phyloP scores from a whole-genome alignment of 2,113 vertebrate species.

The Notechis scutatus region DNA sequence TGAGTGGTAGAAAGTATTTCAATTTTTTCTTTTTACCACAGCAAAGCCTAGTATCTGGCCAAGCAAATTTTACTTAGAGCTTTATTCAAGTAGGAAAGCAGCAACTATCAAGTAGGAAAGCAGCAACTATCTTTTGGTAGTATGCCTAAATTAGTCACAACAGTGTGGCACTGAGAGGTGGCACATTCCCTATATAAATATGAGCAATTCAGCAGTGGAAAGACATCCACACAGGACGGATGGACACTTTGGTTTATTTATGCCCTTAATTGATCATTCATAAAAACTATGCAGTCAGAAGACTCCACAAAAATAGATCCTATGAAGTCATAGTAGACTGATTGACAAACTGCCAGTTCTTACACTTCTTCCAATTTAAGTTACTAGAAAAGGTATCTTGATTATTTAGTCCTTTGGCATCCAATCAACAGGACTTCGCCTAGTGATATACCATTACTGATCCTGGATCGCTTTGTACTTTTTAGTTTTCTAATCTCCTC shows the following conservation, averaged over 20 bases:
- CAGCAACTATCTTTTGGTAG: conserved; percentile 58
- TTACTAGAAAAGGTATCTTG: background rate
- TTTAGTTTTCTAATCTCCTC: background rate
- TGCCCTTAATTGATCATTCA: background rate
- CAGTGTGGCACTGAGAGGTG: background rate
- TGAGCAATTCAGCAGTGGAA: background rate
- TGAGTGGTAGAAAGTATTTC: background rate
- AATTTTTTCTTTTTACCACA: accelerated
- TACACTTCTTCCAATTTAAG: background rate
- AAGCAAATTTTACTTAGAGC: conserved; percentile 48
- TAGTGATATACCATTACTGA: background rate
- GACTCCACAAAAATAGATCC: background rate
- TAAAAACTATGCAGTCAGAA: background rate
- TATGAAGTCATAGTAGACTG: background rate
- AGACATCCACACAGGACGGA: background rate
- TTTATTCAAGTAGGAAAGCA: conserved; percentile 53
- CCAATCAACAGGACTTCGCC: background rate
- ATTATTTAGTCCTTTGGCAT: background rate
- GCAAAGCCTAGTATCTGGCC: conserved; percentile 8
- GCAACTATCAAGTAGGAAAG: conserved; percentile 54
- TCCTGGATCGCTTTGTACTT: background rate
- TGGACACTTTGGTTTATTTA: background rate
- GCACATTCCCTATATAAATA: conserved; percentile 17
- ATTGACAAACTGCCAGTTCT: background rate
- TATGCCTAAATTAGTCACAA: background rate